Evolutionary conservation across 2,113 vertebrate genomes (phyloP).

Genomic region (Tragelaphus scriptus): DNA sequence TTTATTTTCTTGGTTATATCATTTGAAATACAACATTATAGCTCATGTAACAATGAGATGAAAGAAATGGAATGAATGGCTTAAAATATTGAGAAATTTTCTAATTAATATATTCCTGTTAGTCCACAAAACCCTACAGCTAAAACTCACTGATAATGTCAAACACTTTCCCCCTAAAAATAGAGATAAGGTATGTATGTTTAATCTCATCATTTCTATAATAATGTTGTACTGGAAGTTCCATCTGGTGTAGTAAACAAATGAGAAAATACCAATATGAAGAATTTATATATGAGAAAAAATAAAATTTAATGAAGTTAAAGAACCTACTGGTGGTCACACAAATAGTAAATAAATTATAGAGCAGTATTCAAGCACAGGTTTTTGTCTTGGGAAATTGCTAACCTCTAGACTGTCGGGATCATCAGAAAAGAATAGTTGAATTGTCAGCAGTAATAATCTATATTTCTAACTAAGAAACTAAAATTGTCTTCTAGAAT

Average conservation of each 20-base stretch:
- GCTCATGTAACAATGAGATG: background rate
- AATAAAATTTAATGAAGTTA: background rate
- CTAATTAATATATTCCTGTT: background rate
- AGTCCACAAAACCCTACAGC: background rate
- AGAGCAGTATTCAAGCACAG: background rate
- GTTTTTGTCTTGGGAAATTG: background rate
- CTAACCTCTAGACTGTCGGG: background rate
- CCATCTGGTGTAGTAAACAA: background rate
- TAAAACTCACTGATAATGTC: background rate
- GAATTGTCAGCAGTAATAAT: background rate
- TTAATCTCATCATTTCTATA: background rate
- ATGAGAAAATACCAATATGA: background rate
- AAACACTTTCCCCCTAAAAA: background rate
- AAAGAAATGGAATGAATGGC: background rate
- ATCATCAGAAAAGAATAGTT: background rate
- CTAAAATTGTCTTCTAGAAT: background rate
- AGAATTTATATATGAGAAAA: background rate
- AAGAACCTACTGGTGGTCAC: background rate
- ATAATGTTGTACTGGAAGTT: background rate
- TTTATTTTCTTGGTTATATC: background rate
- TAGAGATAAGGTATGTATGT: background rate
- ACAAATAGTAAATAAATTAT: background rate
- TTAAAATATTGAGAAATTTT: background rate
- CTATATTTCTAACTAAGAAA: background rate
- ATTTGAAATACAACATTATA: background rate